Percentiles rank a stretch among this genome's conserved stretches.
Evolutionary conservation across 2,113 vertebrate genomes (phyloP).

Genomic region (Hyaena hyaena): DNA sequence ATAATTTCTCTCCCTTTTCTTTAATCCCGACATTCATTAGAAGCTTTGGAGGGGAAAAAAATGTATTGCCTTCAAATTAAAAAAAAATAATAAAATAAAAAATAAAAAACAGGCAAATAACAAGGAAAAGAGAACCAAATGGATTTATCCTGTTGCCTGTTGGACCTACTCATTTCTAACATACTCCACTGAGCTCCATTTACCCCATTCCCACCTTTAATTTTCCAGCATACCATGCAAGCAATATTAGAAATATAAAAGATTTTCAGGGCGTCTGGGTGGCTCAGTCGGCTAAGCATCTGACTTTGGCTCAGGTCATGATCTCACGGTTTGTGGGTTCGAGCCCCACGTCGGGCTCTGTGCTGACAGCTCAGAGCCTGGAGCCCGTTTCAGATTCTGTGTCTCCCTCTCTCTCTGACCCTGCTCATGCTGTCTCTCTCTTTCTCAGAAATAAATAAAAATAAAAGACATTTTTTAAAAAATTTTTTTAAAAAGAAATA

Average conservation of each 20-base stretch:
- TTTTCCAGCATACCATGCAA: background rate
- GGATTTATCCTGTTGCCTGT: constrained; percentile 17
- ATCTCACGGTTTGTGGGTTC: too few species aligned
- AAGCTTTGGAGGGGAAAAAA: background rate
- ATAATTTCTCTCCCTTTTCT: constrained; percentile 63
- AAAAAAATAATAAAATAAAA: background rate
- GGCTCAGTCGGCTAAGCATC: too few species aligned
- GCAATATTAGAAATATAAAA: background rate
- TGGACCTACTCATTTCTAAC: background rate
- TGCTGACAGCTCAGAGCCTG: too few species aligned
- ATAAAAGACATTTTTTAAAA: too few species aligned
- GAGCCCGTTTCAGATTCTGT: too few species aligned
- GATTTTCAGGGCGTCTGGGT: background rate
- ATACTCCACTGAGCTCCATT: background rate
- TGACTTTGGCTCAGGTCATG: too few species aligned
- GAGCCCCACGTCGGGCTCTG: too few species aligned
- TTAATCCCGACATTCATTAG: constrained; percentile 68
- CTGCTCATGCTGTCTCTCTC: too few species aligned
- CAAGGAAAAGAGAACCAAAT: background rate
- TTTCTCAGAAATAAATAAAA: too few species aligned
- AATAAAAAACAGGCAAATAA: background rate
- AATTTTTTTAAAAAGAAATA: background rate
- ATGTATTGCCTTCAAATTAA: background rate
- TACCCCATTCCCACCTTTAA: background rate
- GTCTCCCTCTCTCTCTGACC: too few species aligned